These are phyloP conservation scores for Chiropotes sagulatus DNA, from an alignment of 2,797 vertebrate species.

Conservation along the genomic window DNA sequence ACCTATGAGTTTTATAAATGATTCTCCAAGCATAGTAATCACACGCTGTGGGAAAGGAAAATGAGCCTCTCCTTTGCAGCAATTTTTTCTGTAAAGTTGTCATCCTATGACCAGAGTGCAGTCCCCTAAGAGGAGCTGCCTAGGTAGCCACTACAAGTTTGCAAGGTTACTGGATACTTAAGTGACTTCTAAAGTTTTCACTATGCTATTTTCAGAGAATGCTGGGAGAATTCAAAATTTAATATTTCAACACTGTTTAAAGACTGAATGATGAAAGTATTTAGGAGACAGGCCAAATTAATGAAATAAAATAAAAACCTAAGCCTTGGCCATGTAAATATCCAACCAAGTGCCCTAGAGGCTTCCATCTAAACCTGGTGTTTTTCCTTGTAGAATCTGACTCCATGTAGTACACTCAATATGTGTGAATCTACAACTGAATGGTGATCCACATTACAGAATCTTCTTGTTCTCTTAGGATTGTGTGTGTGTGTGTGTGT, in stretches of 20 bases:
- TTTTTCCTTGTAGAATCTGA: background rate
- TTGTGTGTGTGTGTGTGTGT: background rate
- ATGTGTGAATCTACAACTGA: background rate
- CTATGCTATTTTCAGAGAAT: background rate
- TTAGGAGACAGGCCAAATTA: background rate
- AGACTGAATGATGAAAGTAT: background rate
- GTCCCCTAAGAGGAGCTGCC: background rate
- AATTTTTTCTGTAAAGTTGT: background rate
- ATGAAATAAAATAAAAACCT: background rate
- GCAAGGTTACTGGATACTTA: background rate
- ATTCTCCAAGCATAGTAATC: background rate
- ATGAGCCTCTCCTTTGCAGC: background rate
- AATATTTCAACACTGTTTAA: background rate
- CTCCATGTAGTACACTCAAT: background rate
- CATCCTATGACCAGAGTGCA: background rate
- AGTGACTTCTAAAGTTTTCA: background rate
- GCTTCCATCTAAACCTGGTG: background rate
- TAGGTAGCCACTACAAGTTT: background rate
- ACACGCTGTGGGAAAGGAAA: background rate
- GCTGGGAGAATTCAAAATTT: background rate
- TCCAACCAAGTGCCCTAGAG: background rate
- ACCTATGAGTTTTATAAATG: slow-evolving; percentile 38
- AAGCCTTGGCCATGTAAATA: background rate
- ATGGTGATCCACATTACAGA: background rate
- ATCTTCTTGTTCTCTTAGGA: background rate